Conservation (phyloP, 2,113 vertebrate species). For the Dasyurus viverrinus region DNA sequence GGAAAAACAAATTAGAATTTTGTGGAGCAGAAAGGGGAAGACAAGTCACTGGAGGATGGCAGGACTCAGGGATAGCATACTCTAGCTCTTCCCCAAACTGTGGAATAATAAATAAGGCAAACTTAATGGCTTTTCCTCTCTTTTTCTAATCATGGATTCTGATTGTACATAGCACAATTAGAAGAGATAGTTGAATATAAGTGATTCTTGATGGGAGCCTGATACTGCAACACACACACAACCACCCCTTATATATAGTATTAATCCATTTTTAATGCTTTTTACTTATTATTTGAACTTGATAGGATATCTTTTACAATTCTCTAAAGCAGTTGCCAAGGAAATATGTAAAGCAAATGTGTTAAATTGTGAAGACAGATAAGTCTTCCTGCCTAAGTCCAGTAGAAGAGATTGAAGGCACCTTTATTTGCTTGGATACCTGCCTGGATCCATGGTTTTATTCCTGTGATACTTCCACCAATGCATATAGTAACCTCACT, state of each 20-base stretch:
- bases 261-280: not conserved
- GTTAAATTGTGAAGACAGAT: not conserved
- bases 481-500: not conserved
- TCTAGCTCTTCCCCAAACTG: not conserved
- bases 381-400: not conserved
- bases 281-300: constrained; percentile 1
- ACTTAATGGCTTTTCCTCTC: not conserved
- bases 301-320: not conserved
- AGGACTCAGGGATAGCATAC: not conserved
- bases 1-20: not conserved
- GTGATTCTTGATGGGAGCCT: not conserved
- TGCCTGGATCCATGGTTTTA: not conserved
- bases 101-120: not conserved
- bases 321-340: constrained; percentile 17
- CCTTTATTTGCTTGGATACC: not conserved
- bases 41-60: not conserved
- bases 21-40: not conserved
- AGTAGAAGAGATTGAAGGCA: not conserved
- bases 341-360: not conserved
- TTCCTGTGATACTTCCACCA: not conserved
- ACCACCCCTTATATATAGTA: too few species aligned
- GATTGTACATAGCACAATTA: constrained; percentile 7
- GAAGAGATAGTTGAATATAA: not conserved
- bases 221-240: not conserved
- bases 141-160: constrained; percentile 2